Evolutionary conservation across 2,888 invertebrate genomes (phyloP).

Genomic region (Tachina fera): DNA sequence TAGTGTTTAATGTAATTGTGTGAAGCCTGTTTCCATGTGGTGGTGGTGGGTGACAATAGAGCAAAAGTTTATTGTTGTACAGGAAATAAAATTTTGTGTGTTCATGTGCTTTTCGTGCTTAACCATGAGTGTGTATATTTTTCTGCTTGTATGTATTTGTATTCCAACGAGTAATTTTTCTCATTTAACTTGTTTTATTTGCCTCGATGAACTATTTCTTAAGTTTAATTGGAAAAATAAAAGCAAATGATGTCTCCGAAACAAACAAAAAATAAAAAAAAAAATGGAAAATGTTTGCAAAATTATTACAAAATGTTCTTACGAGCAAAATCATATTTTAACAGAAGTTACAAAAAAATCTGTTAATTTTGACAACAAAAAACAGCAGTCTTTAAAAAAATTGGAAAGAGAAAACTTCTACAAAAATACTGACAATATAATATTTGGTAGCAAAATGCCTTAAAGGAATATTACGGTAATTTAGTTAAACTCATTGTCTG

Average conservation of each 20-base stretch:
- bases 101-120: background rate
- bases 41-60: slow-evolving; percentile 44
- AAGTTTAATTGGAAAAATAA: slow-evolving; percentile 65
- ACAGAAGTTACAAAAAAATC: slow-evolving; percentile 39
- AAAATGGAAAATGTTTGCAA: background rate
- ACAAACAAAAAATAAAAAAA: background rate
- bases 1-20: slow-evolving; percentile 18
- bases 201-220: slow-evolving; percentile 69
- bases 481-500: slow-evolving; percentile 26
- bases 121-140: background rate
- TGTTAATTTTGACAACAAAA: slow-evolving; percentile 53
- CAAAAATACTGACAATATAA: background rate
- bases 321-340: background rate
- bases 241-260: slow-evolving; percentile 31
- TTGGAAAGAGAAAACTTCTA: background rate
- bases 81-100: slow-evolving; percentile 29
- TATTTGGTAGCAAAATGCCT: background rate
- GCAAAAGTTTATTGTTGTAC: slow-evolving; percentile 46
- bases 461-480: slow-evolving; percentile 14
- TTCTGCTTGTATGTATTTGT: background rate
- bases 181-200: slow-evolving; percentile 51
- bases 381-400: background rate
- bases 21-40: slow-evolving; percentile 16
- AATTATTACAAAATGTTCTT: slow-evolving; percentile 4
- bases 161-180: background rate